phyloP scores from a whole-genome alignment of 2,113 vertebrate genomes.

The Pterocles gutturalis region DNA sequence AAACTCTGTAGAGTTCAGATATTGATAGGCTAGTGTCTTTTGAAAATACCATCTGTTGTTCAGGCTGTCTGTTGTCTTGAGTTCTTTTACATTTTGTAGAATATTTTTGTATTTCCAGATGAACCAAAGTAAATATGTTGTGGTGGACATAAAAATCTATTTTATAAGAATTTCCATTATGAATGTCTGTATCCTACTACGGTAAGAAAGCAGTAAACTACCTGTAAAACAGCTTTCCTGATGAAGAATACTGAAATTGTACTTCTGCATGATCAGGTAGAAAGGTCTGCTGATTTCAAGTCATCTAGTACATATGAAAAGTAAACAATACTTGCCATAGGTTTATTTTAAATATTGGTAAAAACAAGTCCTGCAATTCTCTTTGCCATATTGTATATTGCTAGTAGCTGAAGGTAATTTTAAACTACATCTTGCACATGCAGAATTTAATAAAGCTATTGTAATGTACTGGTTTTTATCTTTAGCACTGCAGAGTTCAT shows the following conservation, averaged over 20 bases:
- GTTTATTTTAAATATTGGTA: background rate
- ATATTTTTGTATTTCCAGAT: conserved; percentile 6
- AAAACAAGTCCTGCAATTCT: background rate
- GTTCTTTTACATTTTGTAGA: background rate
- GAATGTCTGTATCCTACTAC: background rate
- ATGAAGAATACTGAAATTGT: background rate
- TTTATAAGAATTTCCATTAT: background rate
- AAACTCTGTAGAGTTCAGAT: background rate
- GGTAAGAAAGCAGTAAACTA: background rate
- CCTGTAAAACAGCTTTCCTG: background rate
- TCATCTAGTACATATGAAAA: background rate
- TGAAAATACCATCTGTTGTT: conserved; percentile 44
- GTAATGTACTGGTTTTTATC: background rate
- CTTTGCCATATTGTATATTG: background rate
- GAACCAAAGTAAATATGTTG: background rate
- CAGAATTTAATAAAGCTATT: background rate
- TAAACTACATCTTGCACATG: background rate
- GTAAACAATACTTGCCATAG: background rate
- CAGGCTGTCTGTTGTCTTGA: background rate
- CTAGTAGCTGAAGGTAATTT: background rate
- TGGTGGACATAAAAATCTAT: background rate
- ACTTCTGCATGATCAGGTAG: background rate
- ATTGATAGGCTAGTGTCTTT: background rate
- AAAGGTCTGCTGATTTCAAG: background rate
- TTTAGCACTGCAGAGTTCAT: background rate